A percentile compares a stretch with the other conserved stretches of the same genome.
Evolutionary conservation across 2,888 invertebrate species (phyloP).

Genomic region (Choreutis nemorana): DNA sequence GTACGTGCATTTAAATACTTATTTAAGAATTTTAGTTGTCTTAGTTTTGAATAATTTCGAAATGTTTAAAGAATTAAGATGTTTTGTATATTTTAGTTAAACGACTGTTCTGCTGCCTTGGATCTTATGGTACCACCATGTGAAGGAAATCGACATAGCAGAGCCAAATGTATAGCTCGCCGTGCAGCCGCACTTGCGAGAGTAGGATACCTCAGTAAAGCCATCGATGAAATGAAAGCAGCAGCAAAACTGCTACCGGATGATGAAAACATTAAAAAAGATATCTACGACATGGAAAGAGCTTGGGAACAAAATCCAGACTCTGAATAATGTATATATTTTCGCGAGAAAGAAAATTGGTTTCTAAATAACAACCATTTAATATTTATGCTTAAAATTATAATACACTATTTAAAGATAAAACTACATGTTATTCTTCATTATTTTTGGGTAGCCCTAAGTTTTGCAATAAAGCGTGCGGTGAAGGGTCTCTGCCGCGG

Average conservation of each 20-base stretch:
- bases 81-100: conserved; percentile 24
- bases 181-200: conserved; percentile 78
- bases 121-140: conserved; percentile 79
- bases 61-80: neutral
- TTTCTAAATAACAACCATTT: conserved; percentile 7
- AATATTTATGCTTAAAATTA: neutral
- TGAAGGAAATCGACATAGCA: conserved; percentile 72
- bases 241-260: conserved; percentile 73
- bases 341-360: conserved; percentile 27
- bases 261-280: conserved; percentile 67
- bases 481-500: conserved; percentile 90
- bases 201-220: conserved; percentile 73
- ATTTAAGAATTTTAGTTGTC: neutral
- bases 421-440: conserved; percentile 25
- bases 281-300: conserved; percentile 76
- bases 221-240: conserved; percentile 76
- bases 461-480: conserved; percentile 77
- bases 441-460: conserved; percentile 59
- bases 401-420: conserved; percentile 5
- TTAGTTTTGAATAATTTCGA: neutral
- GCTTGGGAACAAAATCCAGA: conserved; percentile 83
- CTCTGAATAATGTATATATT: conserved; percentile 30
- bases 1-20: conserved; percentile 24
- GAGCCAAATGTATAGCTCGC: conserved; percentile 77
- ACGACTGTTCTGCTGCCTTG: conserved; percentile 72